These are phyloP conservation scores for Sclerodermus sp. DNA, from an alignment of 2,888 invertebrate species.

Conservation along the genomic window DNA sequence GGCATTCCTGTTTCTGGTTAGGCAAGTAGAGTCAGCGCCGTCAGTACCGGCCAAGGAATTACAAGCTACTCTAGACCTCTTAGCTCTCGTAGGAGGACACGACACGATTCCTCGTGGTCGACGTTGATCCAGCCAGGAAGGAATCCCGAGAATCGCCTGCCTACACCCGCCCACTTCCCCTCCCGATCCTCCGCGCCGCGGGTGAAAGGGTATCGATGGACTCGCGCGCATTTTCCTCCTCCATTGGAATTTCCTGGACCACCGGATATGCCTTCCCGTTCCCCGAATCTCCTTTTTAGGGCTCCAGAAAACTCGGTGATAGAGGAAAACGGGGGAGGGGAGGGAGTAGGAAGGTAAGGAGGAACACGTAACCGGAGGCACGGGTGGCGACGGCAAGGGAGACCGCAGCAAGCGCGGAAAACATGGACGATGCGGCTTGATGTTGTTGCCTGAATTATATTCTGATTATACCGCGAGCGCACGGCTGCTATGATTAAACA, in stretches of 20 bases:
- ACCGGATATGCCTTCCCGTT: no score
- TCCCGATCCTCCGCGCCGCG: no score
- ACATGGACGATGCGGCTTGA: constrained; percentile 35
- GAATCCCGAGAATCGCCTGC: no score
- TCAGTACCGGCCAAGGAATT: constrained; percentile 31
- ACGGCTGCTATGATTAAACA: constrained; percentile 55
- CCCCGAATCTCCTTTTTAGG: no score
- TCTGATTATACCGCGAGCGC: constrained; percentile 53
- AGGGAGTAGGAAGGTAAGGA: constrained; percentile 32
- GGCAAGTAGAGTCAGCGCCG: constrained; percentile 27
- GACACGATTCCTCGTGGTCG: neutral
- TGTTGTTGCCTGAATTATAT: constrained; percentile 56
- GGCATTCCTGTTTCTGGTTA: constrained; percentile 56
- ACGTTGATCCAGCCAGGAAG: no score
- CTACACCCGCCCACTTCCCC: no score
- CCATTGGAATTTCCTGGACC: no score
- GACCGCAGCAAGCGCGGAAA: no score
- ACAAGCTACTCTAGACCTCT: constrained; percentile 46
- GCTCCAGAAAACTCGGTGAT: no score
- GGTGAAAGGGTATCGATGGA: no score
- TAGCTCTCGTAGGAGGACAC: constrained; percentile 46
- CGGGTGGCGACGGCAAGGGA: constrained; percentile 11
- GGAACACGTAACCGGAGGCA: constrained; percentile 41
- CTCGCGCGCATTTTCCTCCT: no score
- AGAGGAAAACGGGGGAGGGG: no score